phyloP scores from a whole-genome alignment of 2,113 vertebrate species.

The Sterna hirundo region DNA sequence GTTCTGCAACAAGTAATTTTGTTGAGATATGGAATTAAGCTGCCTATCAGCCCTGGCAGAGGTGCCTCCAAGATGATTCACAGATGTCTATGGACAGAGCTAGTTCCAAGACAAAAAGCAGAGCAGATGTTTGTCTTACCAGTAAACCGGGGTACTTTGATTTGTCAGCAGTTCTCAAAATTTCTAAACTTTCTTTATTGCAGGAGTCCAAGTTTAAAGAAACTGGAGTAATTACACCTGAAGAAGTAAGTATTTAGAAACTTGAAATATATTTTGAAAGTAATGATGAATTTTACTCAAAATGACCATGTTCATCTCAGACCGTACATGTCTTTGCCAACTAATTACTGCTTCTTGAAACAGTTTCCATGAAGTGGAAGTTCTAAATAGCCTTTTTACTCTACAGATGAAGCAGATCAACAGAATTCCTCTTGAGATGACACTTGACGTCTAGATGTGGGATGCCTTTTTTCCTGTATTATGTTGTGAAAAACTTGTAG shows the following conservation, averaged over 20 bases:
- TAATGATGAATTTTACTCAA: background rate
- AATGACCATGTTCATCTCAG: background rate
- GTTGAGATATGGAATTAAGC: background rate
- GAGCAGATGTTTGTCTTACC: background rate
- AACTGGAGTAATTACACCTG: constrained; percentile 97
- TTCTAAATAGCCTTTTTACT: background rate
- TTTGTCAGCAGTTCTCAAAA: background rate
- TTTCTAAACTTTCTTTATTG: constrained; percentile 23
- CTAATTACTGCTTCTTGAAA: background rate
- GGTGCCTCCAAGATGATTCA: background rate
- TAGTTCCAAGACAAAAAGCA: background rate
- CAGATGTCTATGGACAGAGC: background rate
- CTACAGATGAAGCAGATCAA: background rate
- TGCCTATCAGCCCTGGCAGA: background rate
- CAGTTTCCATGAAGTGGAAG: background rate
- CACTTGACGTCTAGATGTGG: background rate
- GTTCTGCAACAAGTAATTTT: background rate
- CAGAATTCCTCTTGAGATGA: background rate
- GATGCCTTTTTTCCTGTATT: background rate
- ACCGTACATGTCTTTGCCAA: background rate
- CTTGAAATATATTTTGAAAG: background rate
- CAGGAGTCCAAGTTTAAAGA: constrained; percentile 99
- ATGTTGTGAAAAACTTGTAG: background rate
- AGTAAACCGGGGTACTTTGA: background rate
- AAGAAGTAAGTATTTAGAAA: constrained; percentile 84